A percentile compares a stretch with the other conserved stretches of the same genome.
Conservation (phyloP, 2,113 vertebrate genomes). For the Psilopsiagon aurifrons region DNA sequence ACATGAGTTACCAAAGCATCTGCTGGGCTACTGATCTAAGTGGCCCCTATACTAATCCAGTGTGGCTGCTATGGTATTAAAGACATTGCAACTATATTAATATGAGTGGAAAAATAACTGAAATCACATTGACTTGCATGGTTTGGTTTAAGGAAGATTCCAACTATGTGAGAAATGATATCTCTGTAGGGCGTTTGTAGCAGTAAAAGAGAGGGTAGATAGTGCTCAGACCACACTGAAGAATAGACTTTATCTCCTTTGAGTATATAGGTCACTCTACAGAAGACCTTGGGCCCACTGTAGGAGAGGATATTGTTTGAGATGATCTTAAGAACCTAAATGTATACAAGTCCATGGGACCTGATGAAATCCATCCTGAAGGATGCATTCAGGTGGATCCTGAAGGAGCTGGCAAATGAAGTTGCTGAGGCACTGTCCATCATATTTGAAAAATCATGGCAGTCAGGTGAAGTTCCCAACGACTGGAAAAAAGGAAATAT, state of each 20-base stretch:
- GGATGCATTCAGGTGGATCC: too few species aligned
- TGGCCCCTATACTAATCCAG: neutral
- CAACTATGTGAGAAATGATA: neutral
- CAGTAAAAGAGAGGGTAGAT: neutral
- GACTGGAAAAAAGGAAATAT: too few species aligned
- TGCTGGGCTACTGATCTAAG: neutral
- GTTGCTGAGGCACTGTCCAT: too few species aligned
- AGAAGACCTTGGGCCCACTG: too few species aligned
- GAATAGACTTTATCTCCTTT: neutral
- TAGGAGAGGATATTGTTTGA: too few species aligned
- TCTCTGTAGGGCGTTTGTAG: neutral
- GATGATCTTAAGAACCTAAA: too few species aligned
- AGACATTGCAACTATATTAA: neutral
- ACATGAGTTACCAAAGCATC: neutral
- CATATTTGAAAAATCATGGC: too few species aligned
- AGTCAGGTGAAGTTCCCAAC: too few species aligned
- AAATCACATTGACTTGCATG: neutral
- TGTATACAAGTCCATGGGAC: too few species aligned
- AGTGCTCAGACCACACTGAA: neutral
- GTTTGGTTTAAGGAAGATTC: neutral
- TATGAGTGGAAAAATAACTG: neutral
- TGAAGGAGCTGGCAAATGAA: too few species aligned
- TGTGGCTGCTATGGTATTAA: neutral
- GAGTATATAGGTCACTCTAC: neutral
- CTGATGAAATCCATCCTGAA: too few species aligned